phyloP scores from a whole-genome alignment of 2,797 vertebrate genomes.

The Jordanella pulchra region DNA sequence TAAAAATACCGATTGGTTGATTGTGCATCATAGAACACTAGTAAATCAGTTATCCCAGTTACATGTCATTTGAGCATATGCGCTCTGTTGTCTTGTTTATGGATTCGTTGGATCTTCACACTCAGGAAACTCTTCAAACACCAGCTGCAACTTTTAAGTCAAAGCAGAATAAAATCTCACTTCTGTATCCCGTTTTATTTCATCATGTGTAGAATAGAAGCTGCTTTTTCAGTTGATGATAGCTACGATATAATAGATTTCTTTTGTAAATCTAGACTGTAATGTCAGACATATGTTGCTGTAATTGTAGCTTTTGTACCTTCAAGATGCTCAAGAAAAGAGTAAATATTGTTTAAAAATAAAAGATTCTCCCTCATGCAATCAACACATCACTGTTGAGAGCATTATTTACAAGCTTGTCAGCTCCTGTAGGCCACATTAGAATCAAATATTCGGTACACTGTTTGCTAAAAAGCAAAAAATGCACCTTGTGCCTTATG shows the following conservation, averaged over 20 bases:
- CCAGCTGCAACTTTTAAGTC: conserved; percentile 60
- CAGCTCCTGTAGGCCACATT: conserved; percentile 32
- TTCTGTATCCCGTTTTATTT: conserved; percentile 33
- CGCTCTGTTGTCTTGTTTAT: conserved; percentile 21
- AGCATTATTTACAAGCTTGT: conserved; percentile 44
- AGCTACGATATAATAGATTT: conserved; percentile 42
- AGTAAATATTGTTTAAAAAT: conserved; percentile 27
- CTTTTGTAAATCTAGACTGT: conserved; percentile 54
- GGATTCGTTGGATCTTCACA: conserved; percentile 59
- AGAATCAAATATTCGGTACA: conserved; percentile 20
- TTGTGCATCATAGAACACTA: conserved; percentile 8
- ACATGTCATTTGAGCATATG: neutral
- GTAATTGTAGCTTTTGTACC: conserved; percentile 38
- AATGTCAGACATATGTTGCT: conserved; percentile 35
- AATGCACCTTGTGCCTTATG: conserved; percentile 72
- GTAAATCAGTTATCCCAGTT: neutral
- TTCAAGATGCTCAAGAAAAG: conserved; percentile 38
- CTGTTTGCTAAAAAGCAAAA: conserved; percentile 33
- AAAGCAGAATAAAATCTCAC: conserved; percentile 35
- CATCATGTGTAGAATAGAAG: conserved; percentile 32
- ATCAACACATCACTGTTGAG: conserved; percentile 40
- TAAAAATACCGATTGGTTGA: conserved; percentile 2
- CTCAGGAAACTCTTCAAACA: conserved; percentile 73
- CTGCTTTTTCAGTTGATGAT: conserved; percentile 28
- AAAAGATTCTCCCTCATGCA: conserved; percentile 13